These are phyloP conservation scores for Tenualosa ilisha DNA, from an alignment of 2,797 vertebrate species.

Conservation along the genomic window DNA sequence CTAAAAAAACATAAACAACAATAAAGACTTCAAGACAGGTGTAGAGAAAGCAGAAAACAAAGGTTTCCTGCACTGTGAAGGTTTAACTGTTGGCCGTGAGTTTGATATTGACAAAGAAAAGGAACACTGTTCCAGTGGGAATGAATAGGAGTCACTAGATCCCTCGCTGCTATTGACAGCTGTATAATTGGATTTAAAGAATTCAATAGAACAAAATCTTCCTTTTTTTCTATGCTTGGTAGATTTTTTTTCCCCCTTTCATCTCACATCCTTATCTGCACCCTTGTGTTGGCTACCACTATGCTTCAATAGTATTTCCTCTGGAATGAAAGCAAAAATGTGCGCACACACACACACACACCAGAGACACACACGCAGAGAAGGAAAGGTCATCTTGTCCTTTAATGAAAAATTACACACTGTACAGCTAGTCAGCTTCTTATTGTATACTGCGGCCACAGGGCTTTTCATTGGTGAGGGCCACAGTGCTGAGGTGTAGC, in stretches of 20 bases:
- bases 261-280: slow-evolving; percentile 27
- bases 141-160: slow-evolving; percentile 17
- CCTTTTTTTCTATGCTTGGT: slow-evolving; percentile 32
- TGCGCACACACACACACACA: not conserved
- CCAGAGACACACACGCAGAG: not conserved
- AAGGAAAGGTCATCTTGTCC: slow-evolving; percentile 13
- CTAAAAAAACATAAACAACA: not conserved
- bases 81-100: not conserved
- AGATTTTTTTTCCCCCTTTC: slow-evolving; percentile 14
- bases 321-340: not conserved
- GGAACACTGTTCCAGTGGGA: not conserved
- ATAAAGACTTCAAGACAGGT: not conserved
- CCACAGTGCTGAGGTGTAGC: not conserved
- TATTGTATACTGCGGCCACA: not conserved
- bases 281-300: not conserved
- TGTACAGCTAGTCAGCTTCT: not conserved
- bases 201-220: slow-evolving; percentile 27
- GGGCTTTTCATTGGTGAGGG: not conserved
- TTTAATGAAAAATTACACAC: slow-evolving; percentile 3
- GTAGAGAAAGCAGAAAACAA: not conserved
- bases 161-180: slow-evolving; percentile 23
- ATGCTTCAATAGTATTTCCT: not conserved
- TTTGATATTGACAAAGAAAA: slow-evolving; percentile 27
- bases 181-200: slow-evolving; percentile 39
- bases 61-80: not conserved